Evolutionary conservation across 2,113 vertebrate species (phyloP), one percentile per base, ranked within the genome.

Genomic region (Tachycineta bicolor): DNA sequence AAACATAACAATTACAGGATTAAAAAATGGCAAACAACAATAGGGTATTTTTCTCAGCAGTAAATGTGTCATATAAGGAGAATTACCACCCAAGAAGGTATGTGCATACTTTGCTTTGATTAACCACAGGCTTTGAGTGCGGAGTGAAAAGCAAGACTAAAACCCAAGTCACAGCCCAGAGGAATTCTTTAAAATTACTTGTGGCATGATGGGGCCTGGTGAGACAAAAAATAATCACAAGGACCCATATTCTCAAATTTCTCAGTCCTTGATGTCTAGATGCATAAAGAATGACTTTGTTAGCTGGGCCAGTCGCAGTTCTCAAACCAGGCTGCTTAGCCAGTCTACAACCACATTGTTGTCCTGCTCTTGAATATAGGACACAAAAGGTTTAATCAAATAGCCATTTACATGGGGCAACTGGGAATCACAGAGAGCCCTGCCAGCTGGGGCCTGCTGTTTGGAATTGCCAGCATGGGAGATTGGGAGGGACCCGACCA

Each of bases 41-140:
- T 10, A 43, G 10, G 9, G 1, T 7, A 12, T 55, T 84, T 80
- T 79, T 83, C 20, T 79, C 82, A 86, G 63, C 44, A 79, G 59
- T 50, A 74, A 64, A 79, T 25, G 21, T 62, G 46, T 58, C 59
- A 56, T 9, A 25, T 34, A 56, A 64, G 41, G 37, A 84, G 43
- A 47, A 80, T n/a, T 71, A 81, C 60, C 70, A 68, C 65, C 19
- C 9, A 23, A 58, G 49, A 64, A 77, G 34, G 52, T 52, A 25
- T 39, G 33, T 5, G 17, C 44, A 24, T 70, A 5, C 49, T 93
- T 77, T 83, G n/a, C 59, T 74, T 86, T 83, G 46, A 82, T 84
- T 87, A 92, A 89, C 83, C 86, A 75, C 73, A 91, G 46, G 23
- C 69, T 92, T 79, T 89, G 53, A 92, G n/a, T 56, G 55, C 37